Evolutionary conservation across 2,888 invertebrate genomes (phyloP), one percentile per base, ranked within the genome.

Genomic region (Buathra laborator): DNA sequence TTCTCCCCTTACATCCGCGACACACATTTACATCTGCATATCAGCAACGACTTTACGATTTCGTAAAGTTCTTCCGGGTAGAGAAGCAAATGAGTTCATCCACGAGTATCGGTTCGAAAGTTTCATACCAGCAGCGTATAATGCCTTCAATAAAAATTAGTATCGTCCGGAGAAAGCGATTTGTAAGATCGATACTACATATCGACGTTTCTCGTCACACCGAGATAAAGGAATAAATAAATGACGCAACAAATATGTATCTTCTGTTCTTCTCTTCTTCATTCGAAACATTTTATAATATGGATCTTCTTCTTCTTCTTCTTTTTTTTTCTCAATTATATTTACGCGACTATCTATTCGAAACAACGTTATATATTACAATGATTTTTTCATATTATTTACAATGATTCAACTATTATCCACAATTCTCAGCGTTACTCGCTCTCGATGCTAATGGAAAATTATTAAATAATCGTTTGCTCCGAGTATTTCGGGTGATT

Each of bases 391-490:
- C 44, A 59, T 43, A 68, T 77, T 84, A 84, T 84, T 81, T 81
- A 84, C 84, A 84, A 84, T 77, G 48, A 77, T 84, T 74, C 32
- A 12, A 7, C 72, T 81, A 76, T 81, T 74, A 70, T 76, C 70
- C 76, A 81, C 64, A 70, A 77, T 72, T 81, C 43, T 72, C 71
- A 72, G 32, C 64, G 24, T 70, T 80, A 78, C 19, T 51, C 24
- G 32, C 53, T 12, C 51, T 80, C 80, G 29, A 43, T 14, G 37
- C 53, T 29, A 32, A 14, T 6, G 24, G 24, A 78, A 46, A 67
- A 72, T 48, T 59, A 68, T 48, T 37, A 37, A 51, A 75, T 59
- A 24, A 56, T 75, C 16, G 29, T 76, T 66, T 44, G 44, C 37
- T 53, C 32, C 70, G 70, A 70, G 77, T 43, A 43, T 68, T 44